Percentiles rank a stretch among this genome's conserved stretches.
Evolutionary conservation across 2,113 vertebrate genomes (phyloP).

Genomic region (Saguinus midas): DNA sequence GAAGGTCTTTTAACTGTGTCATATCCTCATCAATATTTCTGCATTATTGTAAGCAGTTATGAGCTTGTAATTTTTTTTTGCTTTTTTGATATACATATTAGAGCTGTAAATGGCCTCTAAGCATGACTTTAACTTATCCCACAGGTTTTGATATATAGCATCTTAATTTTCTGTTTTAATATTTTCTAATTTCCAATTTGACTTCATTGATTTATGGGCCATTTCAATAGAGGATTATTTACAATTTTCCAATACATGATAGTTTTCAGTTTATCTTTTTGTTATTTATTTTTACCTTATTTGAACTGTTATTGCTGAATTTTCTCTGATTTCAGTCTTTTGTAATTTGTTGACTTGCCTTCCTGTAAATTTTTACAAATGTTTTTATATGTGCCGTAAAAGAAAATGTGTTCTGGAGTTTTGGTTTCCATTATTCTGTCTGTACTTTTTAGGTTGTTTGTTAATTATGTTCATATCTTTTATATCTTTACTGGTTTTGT

Average conservation of each 20-base stretch:
- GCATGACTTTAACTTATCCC: slow-evolving; percentile 6
- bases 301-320: background rate
- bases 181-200: background rate
- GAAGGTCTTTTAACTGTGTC: background rate
- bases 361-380: background rate
- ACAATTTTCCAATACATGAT: background rate
- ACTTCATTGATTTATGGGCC: background rate
- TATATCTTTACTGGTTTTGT: background rate
- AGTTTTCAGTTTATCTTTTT: background rate
- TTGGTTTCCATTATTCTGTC: background rate
- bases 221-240: background rate
- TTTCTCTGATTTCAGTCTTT: background rate
- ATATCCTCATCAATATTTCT: background rate
- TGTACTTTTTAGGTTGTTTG: background rate
- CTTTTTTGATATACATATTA: background rate
- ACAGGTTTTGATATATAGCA: background rate
- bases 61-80: background rate
- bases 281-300: background rate
- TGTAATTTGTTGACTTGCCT: background rate
- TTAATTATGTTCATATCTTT: background rate
- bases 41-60: background rate
- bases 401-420: background rate
- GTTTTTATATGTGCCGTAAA: background rate
- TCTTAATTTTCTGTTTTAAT: slow-evolving; percentile 4
- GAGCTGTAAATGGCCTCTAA: background rate